phyloP scores from a whole-genome alignment of 2,113 vertebrate species.

The Lates calcarifer region DNA sequence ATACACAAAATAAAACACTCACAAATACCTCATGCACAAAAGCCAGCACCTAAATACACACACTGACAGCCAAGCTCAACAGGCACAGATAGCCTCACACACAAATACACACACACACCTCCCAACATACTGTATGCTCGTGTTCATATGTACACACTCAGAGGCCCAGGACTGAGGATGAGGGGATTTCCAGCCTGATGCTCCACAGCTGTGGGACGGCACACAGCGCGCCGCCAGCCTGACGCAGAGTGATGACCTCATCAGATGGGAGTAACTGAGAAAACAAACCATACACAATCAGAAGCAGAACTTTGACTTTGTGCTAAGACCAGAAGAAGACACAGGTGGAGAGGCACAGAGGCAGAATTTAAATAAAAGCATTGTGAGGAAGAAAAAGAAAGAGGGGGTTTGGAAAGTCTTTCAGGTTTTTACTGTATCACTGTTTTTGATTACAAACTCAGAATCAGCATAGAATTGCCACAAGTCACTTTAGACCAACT shows the following conservation, averaged over 20 bases:
- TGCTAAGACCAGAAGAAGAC: not conserved
- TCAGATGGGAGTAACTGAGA: constrained; percentile 48
- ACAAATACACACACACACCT: not conserved
- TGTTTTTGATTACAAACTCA: not conserved
- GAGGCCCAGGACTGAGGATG: constrained; percentile 30
- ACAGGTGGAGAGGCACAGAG: not conserved
- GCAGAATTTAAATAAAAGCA: not conserved
- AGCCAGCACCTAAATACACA: constrained; percentile 75
- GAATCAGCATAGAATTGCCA: not conserved
- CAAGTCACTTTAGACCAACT: no score
- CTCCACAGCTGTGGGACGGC: constrained; percentile 69
- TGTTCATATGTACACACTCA: constrained; percentile 26
- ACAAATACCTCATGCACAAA: constrained; percentile 55
- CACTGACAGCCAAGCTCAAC: constrained; percentile 64
- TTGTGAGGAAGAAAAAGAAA: not conserved
- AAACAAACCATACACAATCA: constrained; percentile 54
- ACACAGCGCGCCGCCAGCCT: constrained; percentile 55
- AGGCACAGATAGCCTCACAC: constrained; percentile 30
- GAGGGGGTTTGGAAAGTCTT: not conserved
- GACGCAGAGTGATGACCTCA: constrained; percentile 74
- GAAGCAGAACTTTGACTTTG: constrained; percentile 24
- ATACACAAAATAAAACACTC: constrained; percentile 42
- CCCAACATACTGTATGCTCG: constrained; percentile 1
- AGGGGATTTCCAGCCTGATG: constrained; percentile 79
- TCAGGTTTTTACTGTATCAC: not conserved